A percentile compares a stretch with the other conserved stretches of the same genome.
Conservation (phyloP, 2,797 vertebrate species). For the Xenopus petersii region DNA sequence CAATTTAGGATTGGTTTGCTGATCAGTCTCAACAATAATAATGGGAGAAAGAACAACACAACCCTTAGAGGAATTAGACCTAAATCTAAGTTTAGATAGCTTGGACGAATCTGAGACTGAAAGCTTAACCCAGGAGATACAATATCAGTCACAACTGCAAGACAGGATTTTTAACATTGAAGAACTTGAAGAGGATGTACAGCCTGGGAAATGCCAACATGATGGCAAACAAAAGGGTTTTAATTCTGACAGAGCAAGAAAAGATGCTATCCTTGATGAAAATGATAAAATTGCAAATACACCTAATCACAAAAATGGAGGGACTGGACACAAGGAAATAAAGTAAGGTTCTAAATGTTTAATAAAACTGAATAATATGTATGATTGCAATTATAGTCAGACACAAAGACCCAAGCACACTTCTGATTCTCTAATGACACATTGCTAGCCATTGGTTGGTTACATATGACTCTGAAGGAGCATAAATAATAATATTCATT, state of each 20-base stretch:
- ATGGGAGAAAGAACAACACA: background rate
- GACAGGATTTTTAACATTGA: constrained; percentile 4
- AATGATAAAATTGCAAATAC: background rate
- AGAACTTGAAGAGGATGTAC: background rate
- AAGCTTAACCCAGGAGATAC: constrained; percentile 19
- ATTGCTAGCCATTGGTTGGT: too few species aligned
- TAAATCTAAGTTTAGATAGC: constrained; percentile 29
- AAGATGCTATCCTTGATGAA: background rate
- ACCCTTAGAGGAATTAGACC: background rate
- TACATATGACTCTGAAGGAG: too few species aligned
- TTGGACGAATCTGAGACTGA: constrained; percentile 30
- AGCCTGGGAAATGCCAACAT: background rate
- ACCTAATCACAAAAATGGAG: background rate
- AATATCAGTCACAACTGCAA: constrained; percentile 27
- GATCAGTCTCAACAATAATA: background rate
- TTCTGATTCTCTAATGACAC: too few species aligned
- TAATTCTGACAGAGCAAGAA: background rate
- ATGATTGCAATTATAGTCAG: too few species aligned
- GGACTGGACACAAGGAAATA: background rate
- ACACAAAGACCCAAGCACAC: too few species aligned
- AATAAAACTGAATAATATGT: too few species aligned
- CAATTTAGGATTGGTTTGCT: background rate
- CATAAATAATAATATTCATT: too few species aligned
- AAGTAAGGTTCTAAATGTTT: background rate
- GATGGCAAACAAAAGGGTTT: background rate